Evolutionary conservation across 2,888 invertebrate genomes (phyloP), one percentile per base, ranked within the genome.

Genomic region (Lasioglossum pauxillum): DNA sequence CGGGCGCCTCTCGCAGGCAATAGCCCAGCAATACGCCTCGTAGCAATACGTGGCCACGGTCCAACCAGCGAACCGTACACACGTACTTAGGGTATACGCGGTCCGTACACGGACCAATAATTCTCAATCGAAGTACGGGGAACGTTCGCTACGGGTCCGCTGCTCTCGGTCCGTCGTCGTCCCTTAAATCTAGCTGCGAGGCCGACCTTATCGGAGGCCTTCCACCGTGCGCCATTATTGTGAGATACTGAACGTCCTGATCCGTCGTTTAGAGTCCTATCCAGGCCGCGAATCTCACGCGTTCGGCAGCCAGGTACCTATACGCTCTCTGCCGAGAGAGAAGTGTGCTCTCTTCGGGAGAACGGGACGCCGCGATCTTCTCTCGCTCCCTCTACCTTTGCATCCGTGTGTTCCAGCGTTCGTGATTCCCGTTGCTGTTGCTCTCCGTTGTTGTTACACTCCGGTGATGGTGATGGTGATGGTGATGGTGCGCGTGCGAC

Each of bases 161-260:
- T 12, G 73, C 80, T 69, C 84, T 60, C 60, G 60, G 60, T n/a
- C 27, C 60, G 27, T 85, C 79, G 83, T 78, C 78, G 84, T 90
- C 88, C 87, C 89, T 92, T 91, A 91, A 91, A 91, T 91, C 90
- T 88, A 90, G 89, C 90, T 89, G 91, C 90, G 83, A 82, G 88
- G 89, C 83, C 90, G 91, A 88, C 89, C 86, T 90, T 91, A 91
- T 91, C 91, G 89, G 85, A 75, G 64, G 46, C 85, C 90, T 91
- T 90, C 89, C 88, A 87, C 87, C 88, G 90, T 86, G 90, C 88
- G 83, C 91, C 91, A 91, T 91, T 91, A 91, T 86, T 86, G 89
- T 86, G 91, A 91, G 91, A 91, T 91, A 91, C 89, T 84, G 90
- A 89, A 91, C 84, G 87, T 86, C 85, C 88, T 72, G 91, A 91